Evolutionary conservation across 2,113 vertebrate species (phyloP), one percentile per base, ranked within the genome.

Genomic region (Seriola rivoliana): DNA sequence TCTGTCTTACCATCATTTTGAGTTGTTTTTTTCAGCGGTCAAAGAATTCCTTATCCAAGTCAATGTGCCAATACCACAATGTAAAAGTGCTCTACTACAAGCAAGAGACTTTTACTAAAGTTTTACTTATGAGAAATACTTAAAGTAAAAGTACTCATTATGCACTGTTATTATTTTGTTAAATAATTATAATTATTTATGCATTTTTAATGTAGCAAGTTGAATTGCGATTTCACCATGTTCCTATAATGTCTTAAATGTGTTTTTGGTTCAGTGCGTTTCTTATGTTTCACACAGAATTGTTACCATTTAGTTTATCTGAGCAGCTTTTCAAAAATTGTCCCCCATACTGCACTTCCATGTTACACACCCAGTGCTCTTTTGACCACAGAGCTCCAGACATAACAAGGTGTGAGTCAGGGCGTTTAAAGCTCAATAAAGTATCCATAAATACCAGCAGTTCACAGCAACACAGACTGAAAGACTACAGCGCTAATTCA

Each of bases 371-470:
- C 46, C 58, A 10, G 21, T 36, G 40, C 60, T 81, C 57, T 46
- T 66, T 68, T 52, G 62, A 81, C 78, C 40, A 17, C 64, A 44
- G 78, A 72, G 59, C 9, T 71, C n/a, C 65, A 86, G 62, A 21
- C 71, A 85, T 72, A 82, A 79, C 65, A 59, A 64, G 70, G 14
- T 54, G 59, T 57, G 44, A 75, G 58, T 82, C 62, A 63, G n/a
- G 72, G 10, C 77, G 63, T n/a, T 77, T 69, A 29, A 73, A 66
- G 64, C 77, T 83, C 74, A 80, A 68, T 84, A 85, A 67, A 42
- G 19, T 14, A 10, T 21, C 57, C 70, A 81, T 78, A 88, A 80
- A 85, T 69, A 59, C 60, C 80, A 57, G 19, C 63, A 57, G 21
- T 40, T 77, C 44, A 67, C 64, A 80, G 71, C 57, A 80, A 65